These are phyloP conservation scores for Morinoia aosen DNA, from an alignment of 2,888 invertebrate species.

Conservation along the genomic window DNA sequence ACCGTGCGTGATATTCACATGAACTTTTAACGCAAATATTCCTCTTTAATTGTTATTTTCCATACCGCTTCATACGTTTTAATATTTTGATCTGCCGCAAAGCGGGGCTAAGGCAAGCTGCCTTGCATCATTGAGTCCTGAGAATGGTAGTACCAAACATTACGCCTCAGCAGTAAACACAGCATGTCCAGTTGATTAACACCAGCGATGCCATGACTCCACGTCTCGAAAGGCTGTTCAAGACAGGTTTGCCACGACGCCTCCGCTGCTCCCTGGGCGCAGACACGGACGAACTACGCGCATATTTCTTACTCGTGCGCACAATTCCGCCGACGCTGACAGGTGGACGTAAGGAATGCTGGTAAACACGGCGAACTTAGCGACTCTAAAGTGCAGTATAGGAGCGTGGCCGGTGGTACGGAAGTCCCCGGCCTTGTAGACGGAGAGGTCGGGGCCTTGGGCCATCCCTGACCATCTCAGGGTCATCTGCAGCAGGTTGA, in stretches of 20 bases:
- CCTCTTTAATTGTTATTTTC: background rate
- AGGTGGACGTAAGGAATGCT: background rate
- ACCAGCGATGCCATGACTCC: background rate
- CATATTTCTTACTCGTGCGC: background rate
- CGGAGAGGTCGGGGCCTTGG: slow-evolving; percentile 4
- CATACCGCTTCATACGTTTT: background rate
- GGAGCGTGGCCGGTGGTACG: background rate
- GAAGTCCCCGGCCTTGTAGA: slow-evolving; percentile 35
- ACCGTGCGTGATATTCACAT: background rate
- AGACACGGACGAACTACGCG: background rate
- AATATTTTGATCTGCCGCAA: background rate
- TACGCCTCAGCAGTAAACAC: background rate
- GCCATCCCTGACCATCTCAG: slow-evolving; percentile 29
- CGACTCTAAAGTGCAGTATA: background rate
- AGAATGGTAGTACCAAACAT: background rate
- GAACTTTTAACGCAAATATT: background rate
- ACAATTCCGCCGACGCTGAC: background rate
- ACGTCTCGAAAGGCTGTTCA: background rate
- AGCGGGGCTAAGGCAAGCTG: background rate
- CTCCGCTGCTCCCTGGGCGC: background rate
- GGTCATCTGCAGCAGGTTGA: slow-evolving; percentile 31
- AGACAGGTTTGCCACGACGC: background rate
- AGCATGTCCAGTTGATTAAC: background rate
- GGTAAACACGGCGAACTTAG: background rate
- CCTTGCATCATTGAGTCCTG: background rate